Evolutionary conservation across 1,140 invertebrate genomes (phyloP).

Genomic region (Ceratina calcarata): DNA sequence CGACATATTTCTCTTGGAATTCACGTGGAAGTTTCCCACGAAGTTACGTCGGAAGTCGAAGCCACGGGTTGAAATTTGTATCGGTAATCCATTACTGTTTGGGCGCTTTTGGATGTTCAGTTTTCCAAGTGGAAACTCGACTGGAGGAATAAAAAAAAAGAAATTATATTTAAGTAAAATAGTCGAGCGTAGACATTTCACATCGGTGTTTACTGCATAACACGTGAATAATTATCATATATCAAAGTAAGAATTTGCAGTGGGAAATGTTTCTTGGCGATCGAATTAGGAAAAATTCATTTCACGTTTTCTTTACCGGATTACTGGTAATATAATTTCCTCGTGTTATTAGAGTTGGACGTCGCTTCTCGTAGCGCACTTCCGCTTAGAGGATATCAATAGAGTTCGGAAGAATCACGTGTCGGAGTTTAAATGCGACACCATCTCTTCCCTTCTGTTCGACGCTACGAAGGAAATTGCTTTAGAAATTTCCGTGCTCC

Average conservation of each 20-base stretch:
- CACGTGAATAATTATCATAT: too few species aligned
- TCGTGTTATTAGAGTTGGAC: too few species aligned
- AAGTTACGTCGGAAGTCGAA: background rate
- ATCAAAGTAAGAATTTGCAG: too few species aligned
- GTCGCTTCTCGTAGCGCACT: background rate
- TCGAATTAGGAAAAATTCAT: too few species aligned
- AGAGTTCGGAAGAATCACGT: background rate
- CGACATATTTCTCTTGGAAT: background rate
- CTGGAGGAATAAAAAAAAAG: background rate
- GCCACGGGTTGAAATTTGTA: background rate
- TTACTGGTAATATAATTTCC: too few species aligned
- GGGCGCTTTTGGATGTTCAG: background rate
- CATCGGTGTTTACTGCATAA: too few species aligned
- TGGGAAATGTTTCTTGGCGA: too few species aligned
- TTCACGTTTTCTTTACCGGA: too few species aligned
- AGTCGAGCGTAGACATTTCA: too few species aligned
- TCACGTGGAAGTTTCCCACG: background rate
- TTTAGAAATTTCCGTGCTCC: constrained; percentile 23
- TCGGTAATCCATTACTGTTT: background rate
- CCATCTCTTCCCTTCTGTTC: background rate
- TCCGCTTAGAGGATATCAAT: background rate
- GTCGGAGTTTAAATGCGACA: background rate
- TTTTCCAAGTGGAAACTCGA: background rate
- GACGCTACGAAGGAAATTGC: constrained; percentile 9
- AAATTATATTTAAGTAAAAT: background rate